Conservation (phyloP, 2,797 vertebrate species). For the Aselliscus stoliczkanus region DNA sequence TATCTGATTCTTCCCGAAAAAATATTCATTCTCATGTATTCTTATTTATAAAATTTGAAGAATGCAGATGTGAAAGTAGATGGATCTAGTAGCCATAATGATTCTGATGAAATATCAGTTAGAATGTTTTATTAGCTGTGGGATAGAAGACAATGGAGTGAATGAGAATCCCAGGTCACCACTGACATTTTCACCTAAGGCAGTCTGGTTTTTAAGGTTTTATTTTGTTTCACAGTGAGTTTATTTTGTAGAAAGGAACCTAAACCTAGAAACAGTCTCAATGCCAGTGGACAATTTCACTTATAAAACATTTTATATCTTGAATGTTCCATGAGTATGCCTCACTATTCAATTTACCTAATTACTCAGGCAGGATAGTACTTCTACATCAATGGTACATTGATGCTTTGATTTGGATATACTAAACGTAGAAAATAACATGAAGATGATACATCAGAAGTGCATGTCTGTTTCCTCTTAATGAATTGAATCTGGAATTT, state of each 20-base stretch:
- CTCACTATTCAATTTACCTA: background rate
- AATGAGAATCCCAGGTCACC: background rate
- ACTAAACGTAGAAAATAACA: background rate
- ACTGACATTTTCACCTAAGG: background rate
- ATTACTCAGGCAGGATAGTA: background rate
- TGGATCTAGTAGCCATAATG: background rate
- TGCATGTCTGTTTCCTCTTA: background rate
- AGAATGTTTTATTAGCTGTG: background rate
- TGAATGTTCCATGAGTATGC: background rate
- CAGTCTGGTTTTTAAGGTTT: background rate
- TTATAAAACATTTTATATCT: background rate
- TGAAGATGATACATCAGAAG: background rate
- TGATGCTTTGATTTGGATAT: background rate
- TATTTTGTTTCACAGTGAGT: background rate
- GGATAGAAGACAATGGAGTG: fast-evolving
- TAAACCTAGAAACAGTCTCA: background rate
- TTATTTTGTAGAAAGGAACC: background rate
- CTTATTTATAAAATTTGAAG: background rate
- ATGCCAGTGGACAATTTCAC: background rate
- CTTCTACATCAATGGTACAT: background rate
- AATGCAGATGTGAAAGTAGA: background rate
- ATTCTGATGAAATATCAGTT: background rate
- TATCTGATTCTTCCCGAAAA: background rate
- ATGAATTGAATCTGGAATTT: background rate
- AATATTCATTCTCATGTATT: background rate